Evolutionary conservation across 1,140 invertebrate genomes (phyloP).

Genomic region (Micrasema minimum): DNA sequence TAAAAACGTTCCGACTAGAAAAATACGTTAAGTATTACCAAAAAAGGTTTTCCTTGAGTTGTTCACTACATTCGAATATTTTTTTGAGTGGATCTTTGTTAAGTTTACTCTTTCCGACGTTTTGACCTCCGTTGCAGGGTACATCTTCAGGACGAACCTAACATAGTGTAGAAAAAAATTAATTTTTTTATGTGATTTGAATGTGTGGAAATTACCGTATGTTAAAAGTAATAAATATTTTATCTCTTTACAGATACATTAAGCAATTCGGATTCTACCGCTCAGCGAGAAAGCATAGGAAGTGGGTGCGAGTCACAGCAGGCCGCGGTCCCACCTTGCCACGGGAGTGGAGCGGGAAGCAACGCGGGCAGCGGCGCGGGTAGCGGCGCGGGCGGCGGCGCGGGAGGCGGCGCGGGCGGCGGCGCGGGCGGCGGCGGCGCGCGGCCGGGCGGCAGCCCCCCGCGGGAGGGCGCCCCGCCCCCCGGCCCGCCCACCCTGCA

Average conservation of each 20-base stretch:
- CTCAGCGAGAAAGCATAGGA: conserved; percentile 42
- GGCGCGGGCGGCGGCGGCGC: conserved; percentile 63
- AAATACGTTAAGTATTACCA: no score
- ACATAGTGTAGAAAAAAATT: no score
- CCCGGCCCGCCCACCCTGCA: conserved; percentile 61
- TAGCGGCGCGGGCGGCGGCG: conserved; percentile 41
- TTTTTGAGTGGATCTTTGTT: no score
- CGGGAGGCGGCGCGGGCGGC: conserved; percentile 44
- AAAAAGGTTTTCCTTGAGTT: no score
- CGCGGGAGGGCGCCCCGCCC: conserved; percentile 51
- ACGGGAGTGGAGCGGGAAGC: conserved; percentile 45
- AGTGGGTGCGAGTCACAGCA: conserved; percentile 31
- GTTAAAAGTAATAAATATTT: no score
- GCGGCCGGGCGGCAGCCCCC: conserved; percentile 56
- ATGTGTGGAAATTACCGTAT: no score
- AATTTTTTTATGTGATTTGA: no score
- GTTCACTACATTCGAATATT: no score
- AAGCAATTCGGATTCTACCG: conserved; percentile 41
- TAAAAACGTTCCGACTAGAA: no score
- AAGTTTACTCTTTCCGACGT: no score
- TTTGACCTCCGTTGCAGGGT: no score
- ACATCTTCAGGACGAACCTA: no score
- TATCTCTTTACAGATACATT: conserved; percentile 43
- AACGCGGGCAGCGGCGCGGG: conserved; percentile 36
- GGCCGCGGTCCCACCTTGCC: conserved; percentile 11